Conservation (phyloP, 1,140 invertebrate genomes). For the Solenopsis fugax region DNA sequence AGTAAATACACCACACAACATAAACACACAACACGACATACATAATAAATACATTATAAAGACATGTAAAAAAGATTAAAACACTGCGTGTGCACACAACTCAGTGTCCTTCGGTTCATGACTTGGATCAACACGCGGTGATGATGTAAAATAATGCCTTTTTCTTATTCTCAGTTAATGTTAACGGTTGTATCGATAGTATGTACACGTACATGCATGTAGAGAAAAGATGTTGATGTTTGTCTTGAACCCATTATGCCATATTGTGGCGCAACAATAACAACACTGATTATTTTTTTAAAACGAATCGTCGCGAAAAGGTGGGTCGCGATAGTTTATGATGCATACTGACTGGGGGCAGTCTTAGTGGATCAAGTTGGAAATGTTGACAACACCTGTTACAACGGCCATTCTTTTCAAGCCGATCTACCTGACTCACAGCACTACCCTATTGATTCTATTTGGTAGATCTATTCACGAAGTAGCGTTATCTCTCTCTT, state of each 20-base stretch:
- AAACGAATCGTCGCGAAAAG: conserved; percentile 78
- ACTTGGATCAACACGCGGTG: conserved; percentile 80
- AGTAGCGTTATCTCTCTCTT: conserved; percentile 22
- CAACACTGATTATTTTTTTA: conserved; percentile 85
- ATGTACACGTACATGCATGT: conserved; percentile 72
- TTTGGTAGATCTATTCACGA: conserved; percentile 68
- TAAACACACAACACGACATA: conserved; percentile 63
- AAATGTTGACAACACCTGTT: conserved; percentile 73
- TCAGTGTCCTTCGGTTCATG: conserved; percentile 83
- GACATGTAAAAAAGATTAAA: conserved; percentile 66
- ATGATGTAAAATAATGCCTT: conserved; percentile 78
- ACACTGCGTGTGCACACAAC: conserved; percentile 72
- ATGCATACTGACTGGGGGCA: conserved; percentile 77
- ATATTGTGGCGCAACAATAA: conserved; percentile 70
- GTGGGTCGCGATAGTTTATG: conserved; percentile 81
- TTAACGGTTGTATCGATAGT: conserved; percentile 75
- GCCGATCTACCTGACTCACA: conserved; percentile 69
- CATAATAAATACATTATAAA: conserved; percentile 35
- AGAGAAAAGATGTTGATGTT: conserved; percentile 81
- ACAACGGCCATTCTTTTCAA: conserved; percentile 67
- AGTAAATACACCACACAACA: conserved; percentile 75
- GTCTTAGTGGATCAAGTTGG: conserved; percentile 79
- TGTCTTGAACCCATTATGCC: conserved; percentile 82
- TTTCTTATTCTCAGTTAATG: conserved; percentile 77
- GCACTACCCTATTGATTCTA: conserved; percentile 65